phyloP scores from a whole-genome alignment of 2,113 vertebrate species.

The Marmota flaviventris region DNA sequence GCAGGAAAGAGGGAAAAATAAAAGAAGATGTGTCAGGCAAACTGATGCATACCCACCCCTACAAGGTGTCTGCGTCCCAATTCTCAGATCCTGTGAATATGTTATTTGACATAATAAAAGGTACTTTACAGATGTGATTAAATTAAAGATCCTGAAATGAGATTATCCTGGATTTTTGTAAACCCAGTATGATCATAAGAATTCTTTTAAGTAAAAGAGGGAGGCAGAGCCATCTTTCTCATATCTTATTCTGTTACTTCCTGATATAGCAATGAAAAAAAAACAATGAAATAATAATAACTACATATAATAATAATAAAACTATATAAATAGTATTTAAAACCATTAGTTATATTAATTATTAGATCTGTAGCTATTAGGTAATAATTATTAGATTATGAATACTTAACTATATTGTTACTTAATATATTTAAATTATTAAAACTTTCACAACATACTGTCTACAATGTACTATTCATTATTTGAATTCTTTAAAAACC shows the following conservation, averaged over 20 bases:
- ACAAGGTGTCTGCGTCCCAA: not conserved
- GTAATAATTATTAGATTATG: not conserved
- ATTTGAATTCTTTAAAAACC: slow-evolving; percentile 28
- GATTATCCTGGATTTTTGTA: not conserved
- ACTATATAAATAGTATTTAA: not conserved
- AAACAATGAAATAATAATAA: not conserved
- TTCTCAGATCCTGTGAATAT: not conserved
- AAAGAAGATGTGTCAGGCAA: not conserved
- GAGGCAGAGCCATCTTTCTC: slow-evolving; percentile 1
- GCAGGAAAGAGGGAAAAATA: not conserved
- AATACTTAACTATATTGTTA: not conserved
- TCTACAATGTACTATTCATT: not conserved
- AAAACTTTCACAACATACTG: not conserved
- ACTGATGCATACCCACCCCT: not conserved
- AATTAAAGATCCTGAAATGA: not conserved
- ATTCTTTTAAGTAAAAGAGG: not conserved
- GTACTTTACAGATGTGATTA: not conserved
- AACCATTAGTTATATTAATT: not conserved
- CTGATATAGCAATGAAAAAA: not conserved
- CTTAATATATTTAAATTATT: not conserved
- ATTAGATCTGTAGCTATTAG: not conserved
- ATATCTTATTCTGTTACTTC: slow-evolving; percentile 42
- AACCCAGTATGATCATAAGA: not conserved
- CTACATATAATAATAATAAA: not conserved
- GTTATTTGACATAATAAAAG: not conserved